phyloP scores from a whole-genome alignment of 2,113 vertebrate genomes.

The Mirza zaza region DNA sequence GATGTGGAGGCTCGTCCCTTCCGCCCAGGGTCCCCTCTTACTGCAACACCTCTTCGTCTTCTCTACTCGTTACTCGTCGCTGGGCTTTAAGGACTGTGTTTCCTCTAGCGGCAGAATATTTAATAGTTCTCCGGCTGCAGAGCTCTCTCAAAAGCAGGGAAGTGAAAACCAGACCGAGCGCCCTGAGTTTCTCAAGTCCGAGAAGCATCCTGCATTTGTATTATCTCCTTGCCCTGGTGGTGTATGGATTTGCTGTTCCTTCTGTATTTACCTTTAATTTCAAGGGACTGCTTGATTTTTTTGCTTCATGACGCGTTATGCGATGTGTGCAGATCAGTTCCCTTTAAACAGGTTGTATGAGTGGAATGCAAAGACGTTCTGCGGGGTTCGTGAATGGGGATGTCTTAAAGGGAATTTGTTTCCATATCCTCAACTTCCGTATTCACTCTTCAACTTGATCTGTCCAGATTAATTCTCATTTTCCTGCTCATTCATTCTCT shows the following conservation, averaged over 20 bases:
- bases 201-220: too few species aligned
- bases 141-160: background rate
- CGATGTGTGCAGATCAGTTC: too few species aligned
- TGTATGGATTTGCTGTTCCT: rapidly evolving
- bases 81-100: too few species aligned
- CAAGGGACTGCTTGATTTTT: background rate
- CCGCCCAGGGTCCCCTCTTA: background rate
- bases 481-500: background rate
- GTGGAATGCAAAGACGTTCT: rapidly evolving
- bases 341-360: rapidly evolving
- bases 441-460: background rate
- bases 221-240: rapidly evolving
- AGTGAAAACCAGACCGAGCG: rapidly evolving
- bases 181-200: too few species aligned
- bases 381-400: rapidly evolving
- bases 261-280: background rate
- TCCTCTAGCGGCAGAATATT: too few species aligned
- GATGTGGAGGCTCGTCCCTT: rapidly evolving
- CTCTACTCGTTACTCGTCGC: rapidly evolving
- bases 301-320: rapidly evolving
- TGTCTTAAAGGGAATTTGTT: background rate
- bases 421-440: background rate
- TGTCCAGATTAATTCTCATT: background rate
- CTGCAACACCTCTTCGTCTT: too few species aligned
- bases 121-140: rapidly evolving